phyloP scores from a whole-genome alignment of 2,888 invertebrate genomes.

The Macropis europaea region DNA sequence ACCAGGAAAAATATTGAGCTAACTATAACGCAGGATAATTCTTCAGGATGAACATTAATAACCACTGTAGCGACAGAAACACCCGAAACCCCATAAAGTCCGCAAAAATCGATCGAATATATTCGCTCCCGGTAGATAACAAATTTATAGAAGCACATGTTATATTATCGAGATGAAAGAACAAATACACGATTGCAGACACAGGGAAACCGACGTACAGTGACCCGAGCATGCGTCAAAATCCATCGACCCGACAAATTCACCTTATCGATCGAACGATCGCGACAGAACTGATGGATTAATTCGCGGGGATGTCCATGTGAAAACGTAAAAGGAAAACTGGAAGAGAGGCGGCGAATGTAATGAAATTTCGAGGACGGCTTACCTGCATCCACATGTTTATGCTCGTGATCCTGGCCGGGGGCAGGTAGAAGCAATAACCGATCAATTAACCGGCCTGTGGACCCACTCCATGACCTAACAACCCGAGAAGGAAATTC shows the following conservation, averaged over 20 bases:
- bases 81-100: too few relatives aligned
- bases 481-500: conserved; percentile 6
- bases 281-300: not conserved
- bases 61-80: too few relatives aligned
- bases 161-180: not conserved
- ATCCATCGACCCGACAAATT: too few relatives aligned
- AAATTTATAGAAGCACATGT: not conserved
- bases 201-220: not conserved
- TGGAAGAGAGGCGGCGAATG: not conserved
- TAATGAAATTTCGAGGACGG: not conserved
- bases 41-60: too few relatives aligned
- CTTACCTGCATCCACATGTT: not conserved
- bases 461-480: not conserved
- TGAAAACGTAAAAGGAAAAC: not conserved
- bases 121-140: not conserved
- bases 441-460: conserved; percentile 25
- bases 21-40: too few relatives aligned
- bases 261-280: not conserved
- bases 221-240: too few relatives aligned
- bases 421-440: conserved; percentile 20
- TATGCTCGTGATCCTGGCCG: not conserved
- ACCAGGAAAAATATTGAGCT: too few relatives aligned
- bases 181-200: not conserved
- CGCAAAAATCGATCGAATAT: not conserved
- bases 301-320: not conserved